Conservation (phyloP, 2,797 vertebrate genomes). For the Cirrhinus mrigala region DNA sequence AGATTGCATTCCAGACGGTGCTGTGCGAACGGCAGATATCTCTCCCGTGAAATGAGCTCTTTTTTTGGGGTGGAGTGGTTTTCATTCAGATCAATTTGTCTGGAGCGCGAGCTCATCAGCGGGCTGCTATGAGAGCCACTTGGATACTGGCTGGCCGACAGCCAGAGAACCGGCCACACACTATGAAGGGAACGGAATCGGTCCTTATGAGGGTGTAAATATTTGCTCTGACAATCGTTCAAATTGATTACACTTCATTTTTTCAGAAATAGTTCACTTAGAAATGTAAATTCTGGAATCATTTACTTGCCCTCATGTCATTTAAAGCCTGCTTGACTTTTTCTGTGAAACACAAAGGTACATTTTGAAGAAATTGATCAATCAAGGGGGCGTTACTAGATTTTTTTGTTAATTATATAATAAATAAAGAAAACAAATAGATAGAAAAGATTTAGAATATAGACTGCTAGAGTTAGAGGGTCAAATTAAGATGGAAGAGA, state of each 20-base stretch:
- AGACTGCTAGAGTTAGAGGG: no score
- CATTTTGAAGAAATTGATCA: neutral
- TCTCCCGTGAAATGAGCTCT: conserved; percentile 22
- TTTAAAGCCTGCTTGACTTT: neutral
- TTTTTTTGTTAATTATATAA: no score
- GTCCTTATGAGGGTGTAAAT: neutral
- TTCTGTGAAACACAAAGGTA: neutral
- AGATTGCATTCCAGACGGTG: neutral
- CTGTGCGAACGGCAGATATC: conserved; percentile 6
- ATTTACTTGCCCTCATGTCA: neutral
- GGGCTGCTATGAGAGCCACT: conserved; percentile 37
- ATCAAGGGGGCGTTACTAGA: neutral
- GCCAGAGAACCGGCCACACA: neutral
- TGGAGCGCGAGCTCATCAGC: conserved; percentile 36
- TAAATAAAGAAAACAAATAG: no score
- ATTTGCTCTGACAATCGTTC: conserved; percentile 3
- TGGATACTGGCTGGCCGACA: conserved; percentile 22
- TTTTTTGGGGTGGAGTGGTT: conserved; percentile 46
- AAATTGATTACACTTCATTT: neutral
- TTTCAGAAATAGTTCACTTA: neutral
- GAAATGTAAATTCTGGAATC: neutral
- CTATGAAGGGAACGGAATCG: neutral
- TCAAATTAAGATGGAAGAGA: no score
- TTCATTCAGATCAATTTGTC: conserved; percentile 51
- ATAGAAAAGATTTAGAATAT: no score